Percentiles rank a stretch among this genome's conserved stretches.
Conservation (phyloP, 2,888 invertebrate species). For the Tricholauxania praeusta region DNA sequence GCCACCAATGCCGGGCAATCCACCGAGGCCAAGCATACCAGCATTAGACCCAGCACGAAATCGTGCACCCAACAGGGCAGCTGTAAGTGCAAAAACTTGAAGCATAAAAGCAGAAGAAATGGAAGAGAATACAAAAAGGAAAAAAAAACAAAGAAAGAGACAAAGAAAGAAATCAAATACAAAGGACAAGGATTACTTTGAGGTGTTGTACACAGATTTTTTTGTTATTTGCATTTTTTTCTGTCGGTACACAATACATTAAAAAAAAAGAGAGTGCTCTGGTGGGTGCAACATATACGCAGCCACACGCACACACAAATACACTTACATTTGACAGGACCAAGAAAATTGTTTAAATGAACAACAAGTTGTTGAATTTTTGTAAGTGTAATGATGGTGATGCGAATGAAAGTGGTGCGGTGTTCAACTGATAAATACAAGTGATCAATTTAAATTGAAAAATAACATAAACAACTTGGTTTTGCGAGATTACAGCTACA, state of each 20-base stretch:
- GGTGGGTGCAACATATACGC: slow-evolving; percentile 45
- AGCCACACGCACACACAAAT: background rate
- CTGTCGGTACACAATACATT: slow-evolving; percentile 52
- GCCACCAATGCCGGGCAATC: slow-evolving; percentile 56
- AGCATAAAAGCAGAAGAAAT: slow-evolving; percentile 43
- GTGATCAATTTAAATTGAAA: no score
- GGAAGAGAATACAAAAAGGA: slow-evolving; percentile 29
- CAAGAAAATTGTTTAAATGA: no score
- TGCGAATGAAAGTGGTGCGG: no score
- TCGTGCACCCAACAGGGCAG: slow-evolving; percentile 83
- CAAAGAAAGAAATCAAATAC: slow-evolving; percentile 24
- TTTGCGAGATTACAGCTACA: no score
- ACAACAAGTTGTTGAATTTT: no score
- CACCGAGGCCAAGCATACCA: slow-evolving; percentile 75
- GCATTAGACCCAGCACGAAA: slow-evolving; percentile 81
- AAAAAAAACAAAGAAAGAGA: slow-evolving; percentile 20
- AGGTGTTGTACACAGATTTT: slow-evolving; percentile 23
- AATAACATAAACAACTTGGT: no score
- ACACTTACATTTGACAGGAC: background rate
- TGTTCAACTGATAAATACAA: no score
- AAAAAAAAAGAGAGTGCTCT: slow-evolving; percentile 46
- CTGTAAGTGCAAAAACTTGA: slow-evolving; percentile 72
- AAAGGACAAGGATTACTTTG: slow-evolving; percentile 39
- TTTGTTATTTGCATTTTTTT: no score
- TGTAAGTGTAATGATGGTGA: no score